Evolutionary conservation across 2,888 invertebrate species (phyloP).

Genomic region (Cetonia aurata): DNA sequence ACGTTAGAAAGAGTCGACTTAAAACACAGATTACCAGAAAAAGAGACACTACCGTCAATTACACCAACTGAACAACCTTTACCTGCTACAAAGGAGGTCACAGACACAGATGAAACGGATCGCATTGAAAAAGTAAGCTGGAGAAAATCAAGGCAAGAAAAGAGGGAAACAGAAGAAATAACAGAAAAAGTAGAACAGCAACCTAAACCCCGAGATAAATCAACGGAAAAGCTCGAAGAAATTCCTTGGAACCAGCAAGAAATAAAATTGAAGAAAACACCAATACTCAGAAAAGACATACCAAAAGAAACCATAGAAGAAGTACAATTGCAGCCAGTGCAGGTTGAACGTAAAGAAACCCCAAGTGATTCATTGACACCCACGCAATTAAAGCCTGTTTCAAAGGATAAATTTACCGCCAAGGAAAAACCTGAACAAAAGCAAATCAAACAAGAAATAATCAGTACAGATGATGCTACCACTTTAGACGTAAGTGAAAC

Average conservation of each 20-base stretch:
- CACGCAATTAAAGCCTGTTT: constrained; percentile 68
- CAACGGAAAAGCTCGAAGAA: constrained; percentile 56
- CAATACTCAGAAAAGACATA: constrained; percentile 55
- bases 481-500: constrained; percentile 54
- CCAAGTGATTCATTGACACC: constrained; percentile 60
- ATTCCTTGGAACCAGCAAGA: constrained; percentile 76
- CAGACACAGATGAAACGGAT: constrained; percentile 48
- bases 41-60: not conserved
- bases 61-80: constrained; percentile 46
- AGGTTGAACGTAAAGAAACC: constrained; percentile 31
- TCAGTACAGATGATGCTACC: constrained; percentile 56
- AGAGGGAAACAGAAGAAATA: constrained; percentile 31
- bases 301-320: constrained; percentile 57
- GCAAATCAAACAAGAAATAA: constrained; percentile 40
- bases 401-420: constrained; percentile 50
- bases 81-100: constrained; percentile 32
- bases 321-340: constrained; percentile 55
- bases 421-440: constrained; percentile 38
- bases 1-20: constrained; percentile 68
- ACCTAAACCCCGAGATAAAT: constrained; percentile 42
- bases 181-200: constrained; percentile 10
- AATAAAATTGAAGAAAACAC: constrained; percentile 68
- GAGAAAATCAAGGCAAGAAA: constrained; percentile 47
- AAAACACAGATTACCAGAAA: constrained; percentile 53
- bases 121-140: constrained; percentile 46